Evolutionary conservation across 2,888 invertebrate genomes (phyloP).

Genomic region (Himalopsyche tibetana): DNA sequence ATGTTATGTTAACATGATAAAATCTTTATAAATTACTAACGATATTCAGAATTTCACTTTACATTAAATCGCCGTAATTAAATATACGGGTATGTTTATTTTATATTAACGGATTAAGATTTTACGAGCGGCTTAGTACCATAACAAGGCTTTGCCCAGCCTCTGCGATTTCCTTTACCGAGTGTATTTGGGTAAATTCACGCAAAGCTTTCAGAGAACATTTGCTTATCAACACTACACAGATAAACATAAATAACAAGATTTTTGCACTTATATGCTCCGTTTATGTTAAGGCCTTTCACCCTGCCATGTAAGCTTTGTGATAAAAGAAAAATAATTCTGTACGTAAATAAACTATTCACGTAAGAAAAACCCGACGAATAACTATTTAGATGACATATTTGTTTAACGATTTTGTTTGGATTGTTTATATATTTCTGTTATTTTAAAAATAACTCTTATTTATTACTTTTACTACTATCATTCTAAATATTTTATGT

Average conservation of each 20-base stretch:
- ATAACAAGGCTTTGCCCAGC: neutral
- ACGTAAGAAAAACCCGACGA: neutral
- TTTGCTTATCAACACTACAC: conserved; percentile 29
- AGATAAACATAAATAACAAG: conserved; percentile 31
- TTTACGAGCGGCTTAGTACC: conserved; percentile 15
- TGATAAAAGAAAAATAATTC: neutral
- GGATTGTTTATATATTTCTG: no score
- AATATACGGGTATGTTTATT: neutral
- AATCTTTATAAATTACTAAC: neutral
- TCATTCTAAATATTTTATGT: no score
- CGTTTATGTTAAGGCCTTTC: neutral
- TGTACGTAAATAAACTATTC: neutral
- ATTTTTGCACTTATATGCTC: conserved; percentile 23
- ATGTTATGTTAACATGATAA: no score
- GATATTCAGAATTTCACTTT: neutral
- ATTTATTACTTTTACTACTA: no score
- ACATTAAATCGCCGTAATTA: neutral
- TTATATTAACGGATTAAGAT: conserved; percentile 24
- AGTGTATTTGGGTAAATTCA: conserved; percentile 1
- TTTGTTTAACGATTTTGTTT: no score
- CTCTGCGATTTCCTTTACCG: conserved; percentile 35
- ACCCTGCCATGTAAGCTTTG: conserved; percentile 1
- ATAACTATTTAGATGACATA: neutral
- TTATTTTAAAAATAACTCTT: no score
- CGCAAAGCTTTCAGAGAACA: conserved; percentile 2